Evolutionary conservation across 2,888 invertebrate genomes (phyloP).

Genomic region (Stenotaenia linearis): DNA sequence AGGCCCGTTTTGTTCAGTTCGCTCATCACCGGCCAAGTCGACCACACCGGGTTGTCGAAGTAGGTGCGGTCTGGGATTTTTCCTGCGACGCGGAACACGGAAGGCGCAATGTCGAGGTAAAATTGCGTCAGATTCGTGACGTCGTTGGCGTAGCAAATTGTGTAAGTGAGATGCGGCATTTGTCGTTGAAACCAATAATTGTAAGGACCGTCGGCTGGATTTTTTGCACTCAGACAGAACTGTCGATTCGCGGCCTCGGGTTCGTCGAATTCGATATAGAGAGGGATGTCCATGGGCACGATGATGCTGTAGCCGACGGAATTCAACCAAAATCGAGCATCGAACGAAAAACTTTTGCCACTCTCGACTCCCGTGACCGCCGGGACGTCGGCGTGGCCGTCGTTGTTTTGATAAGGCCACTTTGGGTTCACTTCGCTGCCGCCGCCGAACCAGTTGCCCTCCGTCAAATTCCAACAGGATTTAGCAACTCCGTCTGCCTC

Average conservation of each 20-base stretch:
- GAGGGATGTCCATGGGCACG: slow-evolving; percentile 59
- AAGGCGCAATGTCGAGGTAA: neutral
- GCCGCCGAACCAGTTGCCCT: neutral
- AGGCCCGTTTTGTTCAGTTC: neutral
- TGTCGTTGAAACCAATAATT: neutral
- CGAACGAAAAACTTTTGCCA: neutral
- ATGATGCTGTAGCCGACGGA: slow-evolving; percentile 62
- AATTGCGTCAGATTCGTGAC: neutral
- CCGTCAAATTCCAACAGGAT: neutral
- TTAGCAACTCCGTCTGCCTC: neutral
- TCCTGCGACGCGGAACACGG: neutral
- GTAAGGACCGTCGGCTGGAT: neutral
- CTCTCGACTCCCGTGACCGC: neutral
- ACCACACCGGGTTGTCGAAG: neutral
- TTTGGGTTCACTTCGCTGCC: neutral
- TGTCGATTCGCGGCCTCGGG: neutral
- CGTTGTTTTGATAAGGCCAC: neutral
- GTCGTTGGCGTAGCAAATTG: neutral
- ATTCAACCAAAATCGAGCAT: slow-evolving; percentile 55
- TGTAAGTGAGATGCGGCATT: neutral
- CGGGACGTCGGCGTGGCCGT: neutral
- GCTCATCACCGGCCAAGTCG: neutral
- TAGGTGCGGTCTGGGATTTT: neutral
- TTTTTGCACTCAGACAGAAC: neutral
- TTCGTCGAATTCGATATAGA: slow-evolving; percentile 65